Evolutionary conservation across 2,797 vertebrate genomes (phyloP), one percentile per base, ranked within the genome.

Genomic region (Micromesistius poutassou): DNA sequence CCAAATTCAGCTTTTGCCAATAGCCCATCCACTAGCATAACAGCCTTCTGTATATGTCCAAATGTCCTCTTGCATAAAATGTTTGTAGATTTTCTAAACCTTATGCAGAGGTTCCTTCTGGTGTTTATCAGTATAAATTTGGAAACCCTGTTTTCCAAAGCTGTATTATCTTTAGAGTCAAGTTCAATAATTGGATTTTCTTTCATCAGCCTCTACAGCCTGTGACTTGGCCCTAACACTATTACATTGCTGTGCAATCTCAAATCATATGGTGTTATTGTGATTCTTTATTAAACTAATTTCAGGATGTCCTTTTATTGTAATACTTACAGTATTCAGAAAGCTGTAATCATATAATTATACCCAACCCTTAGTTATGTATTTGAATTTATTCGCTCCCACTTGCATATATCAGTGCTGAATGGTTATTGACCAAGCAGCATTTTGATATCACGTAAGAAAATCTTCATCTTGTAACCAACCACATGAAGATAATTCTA

Each of bases 401-500:
- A 46, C 5, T 74, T 46, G 25, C n/a, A 16, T 28, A 68, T 28
- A 68, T 68, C 62, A 28, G n/a, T 28, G 62, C 62, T 68, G 62
- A 25, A 68, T 74, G 13, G 19, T 16, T 38, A 74, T 74, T 38
- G 40, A 74, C 25, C 35, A 74, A 9, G 62, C 72, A 82, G 38
- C n/a, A 78, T 77, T 50, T 14, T 22, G 25, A 50, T 72, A 46
- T 71, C 30, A 71, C 28, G 19, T 10, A 5, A 16, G 12, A 36
- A 36, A 55, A 22, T 75, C 30, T 31, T 30, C 36, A 46, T 28
- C 72, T 25, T 74, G 6, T 42, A 72, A 77, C 12, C 38, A 71
- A 71, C 28, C 25, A 68, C 62, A 68, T 68, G n/a, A 10, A 30
- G 10, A 33, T 72, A 68, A 33, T 13, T n/a, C 3, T n/a, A 75